Conservation (phyloP, 1,140 invertebrate genomes). For the Habropoda laboriosa region DNA sequence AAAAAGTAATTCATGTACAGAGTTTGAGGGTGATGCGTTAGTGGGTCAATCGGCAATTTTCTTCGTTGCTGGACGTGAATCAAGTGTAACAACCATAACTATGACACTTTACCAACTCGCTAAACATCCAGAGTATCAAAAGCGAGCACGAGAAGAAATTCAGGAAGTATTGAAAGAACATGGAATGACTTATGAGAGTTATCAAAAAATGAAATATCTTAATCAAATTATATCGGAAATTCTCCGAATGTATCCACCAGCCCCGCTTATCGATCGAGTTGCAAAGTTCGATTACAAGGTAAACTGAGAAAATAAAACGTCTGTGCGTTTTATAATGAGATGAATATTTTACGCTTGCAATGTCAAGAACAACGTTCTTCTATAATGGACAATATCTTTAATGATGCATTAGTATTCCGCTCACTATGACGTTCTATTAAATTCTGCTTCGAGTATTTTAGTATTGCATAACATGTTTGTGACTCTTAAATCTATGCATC, state of each 20-base stretch:
- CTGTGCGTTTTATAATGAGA: not conserved
- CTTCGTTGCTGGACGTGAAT: conserved; percentile 82
- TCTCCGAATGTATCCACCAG: conserved; percentile 83
- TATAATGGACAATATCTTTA: too few relatives aligned
- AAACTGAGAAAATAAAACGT: not conserved
- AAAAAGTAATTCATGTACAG: conserved; percentile 24
- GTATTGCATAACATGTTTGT: too few relatives aligned
- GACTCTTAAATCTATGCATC: not conserved
- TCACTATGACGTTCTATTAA: too few relatives aligned
- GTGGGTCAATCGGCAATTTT: conserved; percentile 74
- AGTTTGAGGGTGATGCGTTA: conserved; percentile 61
- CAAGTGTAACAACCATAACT: conserved; percentile 79
- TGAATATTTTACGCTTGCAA: not conserved
- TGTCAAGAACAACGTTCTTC: too few relatives aligned
- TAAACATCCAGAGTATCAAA: conserved; percentile 64
- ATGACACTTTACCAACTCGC: conserved; percentile 78
- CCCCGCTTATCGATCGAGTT: conserved; percentile 82
- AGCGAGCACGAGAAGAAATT: conserved; percentile 83
- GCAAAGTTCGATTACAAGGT: conserved; percentile 74
- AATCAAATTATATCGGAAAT: conserved; percentile 70
- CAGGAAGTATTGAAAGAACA: conserved; percentile 70
- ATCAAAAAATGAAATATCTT: conserved; percentile 69
- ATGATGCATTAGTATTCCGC: too few relatives aligned
- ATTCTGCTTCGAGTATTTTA: too few relatives aligned
- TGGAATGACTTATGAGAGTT: conserved; percentile 59